Conservation (phyloP, 2,113 vertebrate genomes). For the Salvelinus fontinalis region DNA sequence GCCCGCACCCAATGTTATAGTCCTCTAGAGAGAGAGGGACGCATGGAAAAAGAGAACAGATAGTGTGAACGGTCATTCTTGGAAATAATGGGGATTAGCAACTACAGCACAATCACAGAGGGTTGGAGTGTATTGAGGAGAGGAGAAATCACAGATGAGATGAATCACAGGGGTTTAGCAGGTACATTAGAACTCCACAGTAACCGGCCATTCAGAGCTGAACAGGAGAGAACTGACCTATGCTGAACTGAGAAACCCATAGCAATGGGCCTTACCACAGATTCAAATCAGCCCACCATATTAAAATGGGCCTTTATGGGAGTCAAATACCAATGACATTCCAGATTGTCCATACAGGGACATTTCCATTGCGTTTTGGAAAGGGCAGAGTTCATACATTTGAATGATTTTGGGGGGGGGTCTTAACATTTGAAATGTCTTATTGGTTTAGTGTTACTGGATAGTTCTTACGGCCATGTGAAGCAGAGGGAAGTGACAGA, state of each 20-base stretch:
- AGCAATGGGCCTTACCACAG: conserved; percentile 34
- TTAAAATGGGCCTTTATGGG: conserved; percentile 16
- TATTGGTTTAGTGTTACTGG: neutral
- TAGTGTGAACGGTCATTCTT: neutral
- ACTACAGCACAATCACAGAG: conserved; percentile 57
- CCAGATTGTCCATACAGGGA: conserved; percentile 30
- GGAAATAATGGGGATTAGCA: conserved; percentile 57
- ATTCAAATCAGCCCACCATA: conserved; percentile 19
- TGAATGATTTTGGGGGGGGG: neutral
- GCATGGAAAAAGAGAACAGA: conserved; percentile 9
- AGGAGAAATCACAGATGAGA: conserved; percentile 19
- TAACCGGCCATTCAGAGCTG: conserved; percentile 59
- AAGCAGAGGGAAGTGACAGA: neutral
- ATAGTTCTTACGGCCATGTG: neutral
- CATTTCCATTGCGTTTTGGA: conserved; percentile 24
- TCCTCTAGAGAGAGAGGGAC: conserved; percentile 77
- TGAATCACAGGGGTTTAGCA: conserved; percentile 59
- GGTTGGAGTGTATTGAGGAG: conserved; percentile 53
- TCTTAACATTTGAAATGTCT: neutral
- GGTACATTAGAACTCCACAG: conserved; percentile 51
- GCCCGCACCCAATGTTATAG: conserved; percentile 92
- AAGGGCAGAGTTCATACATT: neutral
- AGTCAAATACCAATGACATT: conserved; percentile 12
- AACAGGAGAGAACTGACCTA: conserved; percentile 34
- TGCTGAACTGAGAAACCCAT: conserved; percentile 23